Evolutionary conservation across 2,113 vertebrate species (phyloP).

Genomic region (Romanogobio albipinnatus): DNA sequence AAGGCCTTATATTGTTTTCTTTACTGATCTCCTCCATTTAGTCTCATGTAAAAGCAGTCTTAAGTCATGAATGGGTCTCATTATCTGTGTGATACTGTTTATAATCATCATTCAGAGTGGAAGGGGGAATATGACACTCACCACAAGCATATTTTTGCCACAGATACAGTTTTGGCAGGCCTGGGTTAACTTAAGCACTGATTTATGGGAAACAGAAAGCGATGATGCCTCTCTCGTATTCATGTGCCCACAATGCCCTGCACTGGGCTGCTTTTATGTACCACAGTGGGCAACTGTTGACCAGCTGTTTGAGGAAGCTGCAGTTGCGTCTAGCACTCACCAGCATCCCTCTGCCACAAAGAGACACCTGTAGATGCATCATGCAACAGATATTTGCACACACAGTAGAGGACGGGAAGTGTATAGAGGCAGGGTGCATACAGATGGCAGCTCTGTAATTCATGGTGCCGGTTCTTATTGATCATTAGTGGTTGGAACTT

Average conservation of each 20-base stretch:
- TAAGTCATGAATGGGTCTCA: conserved; percentile 37
- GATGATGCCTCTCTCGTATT: conserved; percentile 74
- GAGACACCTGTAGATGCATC: conserved; percentile 44
- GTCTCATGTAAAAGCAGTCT: conserved; percentile 26
- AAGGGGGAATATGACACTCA: conserved; percentile 7
- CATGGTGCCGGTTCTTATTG: conserved; percentile 21
- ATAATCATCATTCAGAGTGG: conserved; percentile 41
- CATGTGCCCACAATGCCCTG: conserved; percentile 62
- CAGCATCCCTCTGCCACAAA: conserved; percentile 48
- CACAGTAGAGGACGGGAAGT: background rate
- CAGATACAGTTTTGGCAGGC: conserved; percentile 74
- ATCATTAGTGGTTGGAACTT: conserved; percentile 42
- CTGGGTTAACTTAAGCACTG: conserved; percentile 79
- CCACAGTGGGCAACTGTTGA: conserved; percentile 84
- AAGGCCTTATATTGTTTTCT: conserved; percentile 23
- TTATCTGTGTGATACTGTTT: conserved; percentile 45
- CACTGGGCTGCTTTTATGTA: conserved; percentile 87
- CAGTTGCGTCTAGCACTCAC: conserved; percentile 67
- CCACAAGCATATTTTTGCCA: conserved; percentile 27
- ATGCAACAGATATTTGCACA: conserved; percentile 38
- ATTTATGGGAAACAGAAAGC: conserved; percentile 84
- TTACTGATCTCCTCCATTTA: conserved; percentile 20
- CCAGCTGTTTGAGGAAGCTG: conserved; percentile 85
- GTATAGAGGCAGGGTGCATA: background rate
- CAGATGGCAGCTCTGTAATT: conserved; percentile 1